Evolutionary conservation across 2,797 vertebrate genomes (phyloP).

Genomic region (Mormyrops attenuatus): DNA sequence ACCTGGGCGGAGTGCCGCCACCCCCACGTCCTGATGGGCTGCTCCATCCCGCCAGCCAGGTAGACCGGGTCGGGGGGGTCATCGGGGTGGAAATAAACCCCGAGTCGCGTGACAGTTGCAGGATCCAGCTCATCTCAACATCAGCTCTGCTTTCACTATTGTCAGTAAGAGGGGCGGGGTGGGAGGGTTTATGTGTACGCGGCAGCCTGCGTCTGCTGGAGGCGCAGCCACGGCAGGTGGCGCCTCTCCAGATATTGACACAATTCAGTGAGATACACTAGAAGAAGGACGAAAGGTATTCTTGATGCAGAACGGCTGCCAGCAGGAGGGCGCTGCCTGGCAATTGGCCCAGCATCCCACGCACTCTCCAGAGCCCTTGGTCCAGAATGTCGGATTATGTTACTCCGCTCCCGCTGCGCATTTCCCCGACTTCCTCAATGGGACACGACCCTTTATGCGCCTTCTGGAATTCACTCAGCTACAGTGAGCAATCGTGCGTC

Average conservation of each 20-base stretch:
- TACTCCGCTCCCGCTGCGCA: background rate
- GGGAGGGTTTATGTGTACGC: background rate
- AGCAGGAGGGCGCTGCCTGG: background rate
- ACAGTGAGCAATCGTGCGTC: background rate
- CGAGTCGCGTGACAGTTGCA: background rate
- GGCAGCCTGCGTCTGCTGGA: background rate
- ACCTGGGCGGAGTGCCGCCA: background rate
- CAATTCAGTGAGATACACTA: background rate
- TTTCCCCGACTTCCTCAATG: background rate
- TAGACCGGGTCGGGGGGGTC: background rate
- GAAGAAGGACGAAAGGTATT: background rate
- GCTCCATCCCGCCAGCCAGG: background rate
- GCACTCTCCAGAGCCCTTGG: background rate
- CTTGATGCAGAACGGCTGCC: background rate
- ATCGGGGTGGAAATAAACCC: background rate
- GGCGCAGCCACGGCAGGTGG: background rate
- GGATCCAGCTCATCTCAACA: background rate
- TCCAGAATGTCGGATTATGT: background rate
- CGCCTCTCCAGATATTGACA: background rate
- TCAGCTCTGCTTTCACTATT: background rate
- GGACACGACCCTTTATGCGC: background rate
- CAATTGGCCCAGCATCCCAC: background rate
- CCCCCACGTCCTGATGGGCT: background rate
- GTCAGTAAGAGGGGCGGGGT: background rate
- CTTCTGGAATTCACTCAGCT: background rate